These are phyloP conservation scores for Thera britannica DNA, from an alignment of 2,888 invertebrate genomes.

Conservation along the genomic window DNA sequence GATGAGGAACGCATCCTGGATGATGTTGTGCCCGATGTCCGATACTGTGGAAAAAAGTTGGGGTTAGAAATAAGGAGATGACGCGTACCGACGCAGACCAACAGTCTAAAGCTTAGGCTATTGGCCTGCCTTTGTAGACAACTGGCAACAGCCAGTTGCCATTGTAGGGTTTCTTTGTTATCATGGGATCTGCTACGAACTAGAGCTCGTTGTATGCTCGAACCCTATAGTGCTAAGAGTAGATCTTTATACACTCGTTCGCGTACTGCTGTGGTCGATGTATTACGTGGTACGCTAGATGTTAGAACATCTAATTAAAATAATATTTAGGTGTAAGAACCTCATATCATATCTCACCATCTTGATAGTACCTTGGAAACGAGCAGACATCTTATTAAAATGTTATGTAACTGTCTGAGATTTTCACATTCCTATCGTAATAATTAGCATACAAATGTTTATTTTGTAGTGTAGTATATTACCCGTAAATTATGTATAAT, in stretches of 20 bases:
- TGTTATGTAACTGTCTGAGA: slow-evolving; percentile 12
- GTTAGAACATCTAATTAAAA: neutral
- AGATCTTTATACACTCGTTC: too few species aligned
- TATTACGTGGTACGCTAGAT: neutral
- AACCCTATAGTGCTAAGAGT: too few species aligned
- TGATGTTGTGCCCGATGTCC: slow-evolving; percentile 93
- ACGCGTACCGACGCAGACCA: too few species aligned
- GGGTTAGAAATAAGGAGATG: too few species aligned
- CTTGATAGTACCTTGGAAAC: neutral
- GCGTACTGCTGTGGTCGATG: too few species aligned
- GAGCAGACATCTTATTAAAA: slow-evolving; percentile 1
- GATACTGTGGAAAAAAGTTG: slow-evolving; percentile 85
- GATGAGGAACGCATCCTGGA: slow-evolving; percentile 99
- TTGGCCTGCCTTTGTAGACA: too few species aligned
- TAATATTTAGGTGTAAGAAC: neutral
- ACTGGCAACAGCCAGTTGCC: too few species aligned
- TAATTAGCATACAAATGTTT: slow-evolving; percentile 15
- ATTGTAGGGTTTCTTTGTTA: too few species aligned
- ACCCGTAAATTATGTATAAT: slow-evolving; percentile 13
- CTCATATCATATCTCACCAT: neutral
- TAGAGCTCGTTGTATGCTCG: too few species aligned
- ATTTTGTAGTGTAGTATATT: neutral
- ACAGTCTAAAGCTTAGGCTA: too few species aligned
- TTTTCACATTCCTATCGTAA: slow-evolving; percentile 20
- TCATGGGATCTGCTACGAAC: too few species aligned